These are phyloP conservation scores for Melangyna quadrimaculata DNA, from an alignment of 2,888 invertebrate species.

Conservation along the genomic window DNA sequence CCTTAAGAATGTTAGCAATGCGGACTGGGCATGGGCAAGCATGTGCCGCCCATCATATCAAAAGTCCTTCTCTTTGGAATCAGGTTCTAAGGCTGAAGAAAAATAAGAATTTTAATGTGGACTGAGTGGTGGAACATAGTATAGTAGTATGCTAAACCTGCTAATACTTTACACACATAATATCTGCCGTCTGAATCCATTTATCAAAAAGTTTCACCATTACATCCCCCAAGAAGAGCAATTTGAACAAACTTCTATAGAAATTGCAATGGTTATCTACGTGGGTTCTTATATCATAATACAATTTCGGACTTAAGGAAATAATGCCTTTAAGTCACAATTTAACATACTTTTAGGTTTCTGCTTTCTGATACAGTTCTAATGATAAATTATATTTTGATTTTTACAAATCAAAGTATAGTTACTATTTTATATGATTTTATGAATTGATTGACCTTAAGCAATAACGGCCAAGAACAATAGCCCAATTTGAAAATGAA, in stretches of 20 bases:
- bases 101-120: neutral
- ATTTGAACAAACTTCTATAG: conserved; percentile 6
- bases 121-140: neutral
- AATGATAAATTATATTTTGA: too few species aligned
- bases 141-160: conserved; percentile 30
- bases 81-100: neutral
- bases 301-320: neutral
- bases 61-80: neutral
- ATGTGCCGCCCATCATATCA: conserved; percentile 14
- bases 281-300: too few species aligned
- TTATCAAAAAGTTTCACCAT: conserved; percentile 51
- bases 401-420: too few species aligned
- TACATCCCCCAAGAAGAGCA: conserved; percentile 37
- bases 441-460: too few species aligned
- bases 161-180: conserved; percentile 4
- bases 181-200: conserved; percentile 41
- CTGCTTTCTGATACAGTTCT: too few species aligned
- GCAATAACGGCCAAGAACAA: too few species aligned
- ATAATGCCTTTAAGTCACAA: neutral
- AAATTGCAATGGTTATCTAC: conserved; percentile 37
- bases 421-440: too few species aligned
- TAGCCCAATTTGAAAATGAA: too few species aligned
- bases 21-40: conserved; percentile 5
- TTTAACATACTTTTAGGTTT: neutral
- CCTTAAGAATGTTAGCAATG: neutral